These are phyloP conservation scores for Amphiprion ocellaris DNA, from an alignment of 2,113 vertebrate genomes.

Conservation along the genomic window DNA sequence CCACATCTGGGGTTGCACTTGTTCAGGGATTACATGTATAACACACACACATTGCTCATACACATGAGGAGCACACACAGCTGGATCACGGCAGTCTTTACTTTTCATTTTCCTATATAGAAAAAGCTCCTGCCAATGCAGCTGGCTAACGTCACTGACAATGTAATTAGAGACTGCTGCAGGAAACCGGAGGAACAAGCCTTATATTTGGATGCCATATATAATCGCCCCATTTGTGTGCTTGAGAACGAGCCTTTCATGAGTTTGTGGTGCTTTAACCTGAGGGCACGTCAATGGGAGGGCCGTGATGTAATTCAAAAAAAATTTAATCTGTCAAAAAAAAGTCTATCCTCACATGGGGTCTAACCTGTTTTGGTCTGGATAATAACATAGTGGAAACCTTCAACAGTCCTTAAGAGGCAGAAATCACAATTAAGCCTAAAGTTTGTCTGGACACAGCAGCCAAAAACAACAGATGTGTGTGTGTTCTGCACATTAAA, in stretches of 20 bases:
- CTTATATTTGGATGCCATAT: conserved; percentile 5
- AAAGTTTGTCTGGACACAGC: too few relatives aligned
- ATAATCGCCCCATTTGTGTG: conserved; percentile 7
- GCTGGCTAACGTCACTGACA: conserved; percentile 41
- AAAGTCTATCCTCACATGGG: neutral
- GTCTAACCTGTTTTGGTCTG: neutral
- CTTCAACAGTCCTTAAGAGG: too few relatives aligned
- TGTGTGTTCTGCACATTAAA: too few relatives aligned
- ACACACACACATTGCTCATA: neutral
- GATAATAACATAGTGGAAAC: too few relatives aligned
- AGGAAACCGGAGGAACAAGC: conserved; percentile 38
- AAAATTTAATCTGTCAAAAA: neutral
- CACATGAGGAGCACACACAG: conserved; percentile 1
- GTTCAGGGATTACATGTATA: conserved; percentile 27
- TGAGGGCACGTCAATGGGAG: conserved; percentile 6
- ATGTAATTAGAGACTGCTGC: conserved; percentile 51
- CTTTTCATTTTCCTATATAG: neutral
- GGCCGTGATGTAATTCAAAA: neutral
- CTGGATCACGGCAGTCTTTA: conserved; percentile 18
- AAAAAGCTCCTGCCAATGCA: conserved; percentile 23
- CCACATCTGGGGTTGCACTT: conserved; percentile 66
- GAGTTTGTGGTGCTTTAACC: conserved; percentile 17
- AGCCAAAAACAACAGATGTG: too few relatives aligned
- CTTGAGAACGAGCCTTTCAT: conserved; percentile 29
- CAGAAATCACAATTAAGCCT: too few relatives aligned